These are phyloP conservation scores for Neopelma chrysocephalum DNA, from an alignment of 2,797 vertebrate species.

Conservation along the genomic window DNA sequence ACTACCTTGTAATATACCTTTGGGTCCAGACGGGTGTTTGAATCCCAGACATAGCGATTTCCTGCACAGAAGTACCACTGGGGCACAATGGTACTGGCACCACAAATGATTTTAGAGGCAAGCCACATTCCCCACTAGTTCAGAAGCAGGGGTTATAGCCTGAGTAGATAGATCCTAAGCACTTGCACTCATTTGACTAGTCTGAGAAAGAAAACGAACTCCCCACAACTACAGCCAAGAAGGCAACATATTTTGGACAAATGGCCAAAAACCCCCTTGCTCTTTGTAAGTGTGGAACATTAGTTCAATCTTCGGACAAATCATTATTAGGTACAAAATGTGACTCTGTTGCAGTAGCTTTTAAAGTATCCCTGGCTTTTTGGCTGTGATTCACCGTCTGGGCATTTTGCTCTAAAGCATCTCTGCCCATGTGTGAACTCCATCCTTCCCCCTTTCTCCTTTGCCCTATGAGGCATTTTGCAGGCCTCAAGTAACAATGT, in stretches of 20 bases:
- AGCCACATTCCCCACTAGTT: background rate
- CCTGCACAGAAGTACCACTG: background rate
- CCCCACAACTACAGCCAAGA: background rate
- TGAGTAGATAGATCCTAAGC: background rate
- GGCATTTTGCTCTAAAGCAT: background rate
- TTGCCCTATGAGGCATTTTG: accelerated
- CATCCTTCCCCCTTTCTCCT: background rate
- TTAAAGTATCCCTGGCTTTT: background rate
- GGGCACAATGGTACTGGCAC: background rate
- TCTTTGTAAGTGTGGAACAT: background rate
- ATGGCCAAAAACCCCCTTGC: accelerated
- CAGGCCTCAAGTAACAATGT: background rate
- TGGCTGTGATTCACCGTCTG: background rate
- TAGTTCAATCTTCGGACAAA: background rate
- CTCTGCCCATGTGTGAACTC: background rate
- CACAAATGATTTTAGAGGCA: background rate
- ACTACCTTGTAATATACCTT: background rate
- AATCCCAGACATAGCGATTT: background rate
- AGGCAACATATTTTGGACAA: background rate
- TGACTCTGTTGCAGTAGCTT: background rate
- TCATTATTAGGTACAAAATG: background rate
- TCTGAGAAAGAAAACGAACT: background rate
- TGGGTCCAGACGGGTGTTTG: background rate
- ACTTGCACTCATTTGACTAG: background rate
- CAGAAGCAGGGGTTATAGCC: background rate